Base-by-base conservation (phyloP, 1,140 invertebrate species). In the Helicorthomorpha holstii region DNA sequence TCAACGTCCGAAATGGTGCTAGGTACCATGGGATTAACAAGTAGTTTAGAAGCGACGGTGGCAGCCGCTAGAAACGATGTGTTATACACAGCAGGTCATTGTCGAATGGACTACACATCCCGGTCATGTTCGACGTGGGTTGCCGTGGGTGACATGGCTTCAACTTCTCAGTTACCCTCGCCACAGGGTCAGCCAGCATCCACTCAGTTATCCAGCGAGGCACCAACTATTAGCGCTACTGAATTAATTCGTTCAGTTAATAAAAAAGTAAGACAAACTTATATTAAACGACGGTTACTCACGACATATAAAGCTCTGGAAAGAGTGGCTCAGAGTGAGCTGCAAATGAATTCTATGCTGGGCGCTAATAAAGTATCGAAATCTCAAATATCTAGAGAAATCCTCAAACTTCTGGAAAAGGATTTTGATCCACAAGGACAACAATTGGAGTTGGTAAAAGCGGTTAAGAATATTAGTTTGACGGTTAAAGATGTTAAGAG, bases 61-160 rank as follows among this genome's bases (percentile, higher is more conserved):
- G 77, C 21, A 75, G 73, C 19, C 2, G 49, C 71, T 71, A 12
- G 69, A 75, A 56, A 59, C 77, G 16, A 59, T 78, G 29, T 71
- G 77, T 54, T 70, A 75, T 49, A 68, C 73, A 54, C 52, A 24
- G 48, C 52, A 27, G 53, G 57, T 46, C 51, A 14, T 44, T 22
- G 48, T 1, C 68, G 73, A 43, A 66, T 82, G 25, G 79, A 81
- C 53, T 75, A 79, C 24, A 77, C 81, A 0, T 86, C 83, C 0
- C 73, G 85, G 1, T 86, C 83, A 0, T 87, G 83, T 63, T 85
- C 83, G 49, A 88, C 83, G 0, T 88, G 85, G 83, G 85, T 87
- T 0, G 84, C 83, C 1, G 81, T 84, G 0, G 81, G 81, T 1
- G 81, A 83, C 57, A 68, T 80, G 1, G 73, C 75, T 1, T 78